A percentile compares a stretch with the other conserved stretches of the same genome.
Evolutionary conservation across 2,113 vertebrate genomes (phyloP).

Genomic region (Laticauda laticaudata): DNA sequence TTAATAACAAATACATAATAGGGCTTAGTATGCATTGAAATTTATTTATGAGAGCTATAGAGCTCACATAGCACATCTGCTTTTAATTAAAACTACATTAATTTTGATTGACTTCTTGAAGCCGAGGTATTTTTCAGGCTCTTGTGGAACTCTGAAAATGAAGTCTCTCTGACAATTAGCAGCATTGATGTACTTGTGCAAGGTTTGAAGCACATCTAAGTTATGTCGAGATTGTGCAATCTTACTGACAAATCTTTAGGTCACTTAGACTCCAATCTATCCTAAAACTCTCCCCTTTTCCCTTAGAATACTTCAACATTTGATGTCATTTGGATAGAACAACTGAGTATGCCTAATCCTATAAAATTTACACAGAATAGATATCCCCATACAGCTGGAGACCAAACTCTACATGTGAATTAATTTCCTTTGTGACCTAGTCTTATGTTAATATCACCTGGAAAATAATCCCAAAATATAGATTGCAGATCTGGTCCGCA

Average conservation of each 20-base stretch:
- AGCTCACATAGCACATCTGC: neutral
- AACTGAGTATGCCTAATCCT: neutral
- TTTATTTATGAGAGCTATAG: neutral
- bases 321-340: neutral
- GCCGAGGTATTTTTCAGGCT: neutral
- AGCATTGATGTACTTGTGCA: neutral
- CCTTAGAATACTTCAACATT: neutral
- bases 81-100: neutral
- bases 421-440: neutral
- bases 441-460: neutral
- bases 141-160: neutral
- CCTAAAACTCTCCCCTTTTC: neutral
- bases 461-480: neutral
- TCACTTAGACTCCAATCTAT: neutral
- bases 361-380: neutral
- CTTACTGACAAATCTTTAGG: neutral
- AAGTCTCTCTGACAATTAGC: neutral
- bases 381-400: neutral
- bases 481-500: neutral
- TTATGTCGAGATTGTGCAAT: neutral
- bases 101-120: neutral
- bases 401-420: neutral
- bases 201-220: neutral
- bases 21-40: neutral
- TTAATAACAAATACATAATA: neutral